Conservation (phyloP, 2,888 invertebrate genomes). For the Koerneria pararmatus region DNA sequence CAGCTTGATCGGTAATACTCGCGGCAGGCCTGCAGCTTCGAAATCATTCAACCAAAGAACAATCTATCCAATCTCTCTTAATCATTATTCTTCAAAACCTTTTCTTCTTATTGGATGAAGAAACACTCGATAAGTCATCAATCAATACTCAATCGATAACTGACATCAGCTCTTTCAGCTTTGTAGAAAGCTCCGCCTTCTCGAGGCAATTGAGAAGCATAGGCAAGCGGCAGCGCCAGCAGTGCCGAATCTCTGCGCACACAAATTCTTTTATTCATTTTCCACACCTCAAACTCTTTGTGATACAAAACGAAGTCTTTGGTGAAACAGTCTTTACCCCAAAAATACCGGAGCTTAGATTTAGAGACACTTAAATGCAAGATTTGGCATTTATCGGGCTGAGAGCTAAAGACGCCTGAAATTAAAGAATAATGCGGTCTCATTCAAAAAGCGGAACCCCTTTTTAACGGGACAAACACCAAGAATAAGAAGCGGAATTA, state of each 20-base stretch:
- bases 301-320: too few species aligned
- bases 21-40: slow-evolving; percentile 76
- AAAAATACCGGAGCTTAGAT: too few species aligned
- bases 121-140: not conserved
- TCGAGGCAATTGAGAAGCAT: slow-evolving; percentile 85
- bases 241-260: slow-evolving; percentile 77
- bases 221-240: slow-evolving; percentile 67
- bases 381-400: too few species aligned
- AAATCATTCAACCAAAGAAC: too few species aligned
- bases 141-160: not conserved
- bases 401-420: not conserved
- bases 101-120: not conserved
- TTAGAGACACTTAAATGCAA: too few species aligned
- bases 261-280: not conserved
- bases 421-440: not conserved
- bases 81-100: too few species aligned
- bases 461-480: too few species aligned
- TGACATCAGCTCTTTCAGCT: slow-evolving; percentile 81
- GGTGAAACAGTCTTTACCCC: too few species aligned
- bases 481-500: too few species aligned
- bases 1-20: slow-evolving; percentile 86
- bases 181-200: slow-evolving; percentile 97
- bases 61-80: too few species aligned
- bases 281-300: too few species aligned
- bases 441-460: slow-evolving; percentile 30